Evolutionary conservation across 2,888 invertebrate genomes (phyloP).

Genomic region (Metalampra italica): DNA sequence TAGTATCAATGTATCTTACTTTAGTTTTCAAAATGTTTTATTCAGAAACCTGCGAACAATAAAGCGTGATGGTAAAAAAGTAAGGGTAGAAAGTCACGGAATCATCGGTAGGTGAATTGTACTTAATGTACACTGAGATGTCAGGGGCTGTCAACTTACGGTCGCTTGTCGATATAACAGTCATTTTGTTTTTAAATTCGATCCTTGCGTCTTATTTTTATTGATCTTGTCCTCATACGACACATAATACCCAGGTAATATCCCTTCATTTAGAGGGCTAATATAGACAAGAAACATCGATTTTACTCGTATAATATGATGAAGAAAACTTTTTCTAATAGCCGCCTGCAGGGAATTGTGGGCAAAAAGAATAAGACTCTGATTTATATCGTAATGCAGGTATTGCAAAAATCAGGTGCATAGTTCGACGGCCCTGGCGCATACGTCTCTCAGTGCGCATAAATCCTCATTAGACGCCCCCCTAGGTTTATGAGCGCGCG

Average conservation of each 20-base stretch:
- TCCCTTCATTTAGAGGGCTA: too few relatives aligned
- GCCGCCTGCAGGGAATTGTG: not conserved
- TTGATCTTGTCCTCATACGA: too few relatives aligned
- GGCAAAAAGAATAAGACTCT: too few relatives aligned
- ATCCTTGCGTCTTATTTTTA: too few relatives aligned
- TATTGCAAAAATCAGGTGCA: conserved; percentile 1
- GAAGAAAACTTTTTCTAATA: not conserved
- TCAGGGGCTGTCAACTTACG: conserved; percentile 23
- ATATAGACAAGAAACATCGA: too few relatives aligned
- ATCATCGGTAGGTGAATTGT: conserved; percentile 38
- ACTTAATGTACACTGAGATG: conserved; percentile 37
- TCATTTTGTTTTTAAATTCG: not conserved
- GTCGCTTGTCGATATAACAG: too few relatives aligned
- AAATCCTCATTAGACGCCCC: conserved; percentile 73
- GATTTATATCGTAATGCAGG: not conserved
- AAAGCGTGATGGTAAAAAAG: conserved; percentile 41
- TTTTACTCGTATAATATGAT: too few relatives aligned
- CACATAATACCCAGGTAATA: too few relatives aligned
- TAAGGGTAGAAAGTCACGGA: conserved; percentile 48
- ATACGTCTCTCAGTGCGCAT: conserved; percentile 48
- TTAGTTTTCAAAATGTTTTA: too few relatives aligned
- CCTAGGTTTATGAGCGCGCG: conserved; percentile 52
- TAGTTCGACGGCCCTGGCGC: conserved; percentile 29
- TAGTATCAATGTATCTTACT: too few relatives aligned
- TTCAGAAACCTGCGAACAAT: conserved; percentile 27